Evolutionary conservation across 2,797 vertebrate genomes (phyloP), one percentile per base, ranked within the genome.

Genomic region (Takifugu ocellatus): DNA sequence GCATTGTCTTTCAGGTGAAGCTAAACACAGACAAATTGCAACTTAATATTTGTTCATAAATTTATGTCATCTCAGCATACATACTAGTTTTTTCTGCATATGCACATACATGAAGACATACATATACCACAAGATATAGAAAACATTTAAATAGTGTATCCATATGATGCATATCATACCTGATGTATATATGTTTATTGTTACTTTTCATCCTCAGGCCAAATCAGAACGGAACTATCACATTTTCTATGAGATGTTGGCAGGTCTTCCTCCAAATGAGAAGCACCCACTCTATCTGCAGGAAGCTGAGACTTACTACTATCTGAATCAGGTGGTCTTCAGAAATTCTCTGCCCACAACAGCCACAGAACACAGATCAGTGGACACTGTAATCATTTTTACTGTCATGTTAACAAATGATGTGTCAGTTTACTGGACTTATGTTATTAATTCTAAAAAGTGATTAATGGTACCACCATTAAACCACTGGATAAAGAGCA

Each of bases 241-340:
- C 81, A 95, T 98, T 79, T 98, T 99, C 89, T 99, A 99, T 0
- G 97, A 99, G 91, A 92, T 99, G 92, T 68, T 99, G 82, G 93
- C 94, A 0, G 97, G 97, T 63, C 92, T 99, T 68, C 93, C 95
- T 0, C 67, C 90, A 43, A 90, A 94, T 61, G 92, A 93, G 61
- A 93, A 93, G 65, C 91, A 82, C 71, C 75, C 73, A 0, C 93
- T 97, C 66, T 93, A 93, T 77, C 92, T 99, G 42, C 96, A 99
- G 78, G 96, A 94, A 11, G 93, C 96, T 0, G 96, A 98, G 86
- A 98, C 96, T 2, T 98, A 99, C 85, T 99, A 92, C 84, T 99
- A 98, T 85, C 90, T 99, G 77, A 99, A 99, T 86, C 96, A 98
- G 93, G 96, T 98, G 66, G 44, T 63, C 21, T 39, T 8, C 1